Conservation (phyloP, 2,797 vertebrate species). For the Myotis vivesi region DNA sequence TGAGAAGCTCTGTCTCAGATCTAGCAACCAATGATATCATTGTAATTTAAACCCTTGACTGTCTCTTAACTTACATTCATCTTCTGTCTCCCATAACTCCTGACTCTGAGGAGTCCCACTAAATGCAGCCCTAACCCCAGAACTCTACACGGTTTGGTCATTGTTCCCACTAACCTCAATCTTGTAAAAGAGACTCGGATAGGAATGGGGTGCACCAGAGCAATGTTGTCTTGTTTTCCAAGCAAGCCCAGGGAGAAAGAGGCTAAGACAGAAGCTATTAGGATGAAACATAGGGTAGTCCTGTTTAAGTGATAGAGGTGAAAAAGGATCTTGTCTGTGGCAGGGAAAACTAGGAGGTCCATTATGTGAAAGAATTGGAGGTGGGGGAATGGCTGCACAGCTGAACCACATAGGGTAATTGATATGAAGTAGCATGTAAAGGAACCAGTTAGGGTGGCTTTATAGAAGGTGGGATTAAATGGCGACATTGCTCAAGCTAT, state of each 20-base stretch:
- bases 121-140: not conserved
- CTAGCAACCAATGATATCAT: not conserved
- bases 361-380: not conserved
- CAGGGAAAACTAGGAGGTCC: not conserved
- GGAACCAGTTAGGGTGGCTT: not conserved
- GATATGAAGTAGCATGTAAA: not conserved
- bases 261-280: constrained; percentile 19
- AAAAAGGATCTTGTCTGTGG: constrained; percentile 32
- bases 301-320: constrained; percentile 10
- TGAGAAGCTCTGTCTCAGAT: not conserved
- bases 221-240: not conserved
- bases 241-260: not conserved
- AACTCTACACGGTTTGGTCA: not conserved
- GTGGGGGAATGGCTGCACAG: not conserved
- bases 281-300: not conserved
- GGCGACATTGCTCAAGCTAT: not conserved
- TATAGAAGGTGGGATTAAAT: not conserved
- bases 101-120: not conserved
- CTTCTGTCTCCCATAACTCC: not conserved
- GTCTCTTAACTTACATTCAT: not conserved
- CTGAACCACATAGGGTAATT: not conserved
- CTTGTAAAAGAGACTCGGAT: not conserved
- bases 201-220: not conserved
- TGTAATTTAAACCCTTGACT: constrained; percentile 13
- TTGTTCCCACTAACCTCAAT: not conserved